phyloP scores from a whole-genome alignment of 2,888 invertebrate species.

The Blera fallax region DNA sequence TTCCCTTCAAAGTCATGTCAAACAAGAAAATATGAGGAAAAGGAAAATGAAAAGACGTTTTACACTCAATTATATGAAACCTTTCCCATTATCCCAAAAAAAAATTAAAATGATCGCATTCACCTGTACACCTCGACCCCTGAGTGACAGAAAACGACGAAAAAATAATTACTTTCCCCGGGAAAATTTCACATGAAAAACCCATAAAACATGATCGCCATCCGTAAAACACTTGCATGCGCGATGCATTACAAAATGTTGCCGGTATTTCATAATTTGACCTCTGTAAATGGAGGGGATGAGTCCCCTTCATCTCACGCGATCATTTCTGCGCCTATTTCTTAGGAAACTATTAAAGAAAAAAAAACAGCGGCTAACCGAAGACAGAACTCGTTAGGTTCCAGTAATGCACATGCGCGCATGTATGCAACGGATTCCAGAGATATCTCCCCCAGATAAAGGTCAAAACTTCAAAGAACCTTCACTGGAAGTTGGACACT shows the following conservation, averaged over 20 bases:
- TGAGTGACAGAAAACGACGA: slow-evolving; percentile 52
- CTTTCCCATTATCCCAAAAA: slow-evolving; percentile 19
- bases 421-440: neutral
- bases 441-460: slow-evolving; percentile 50
- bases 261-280: slow-evolving; percentile 58
- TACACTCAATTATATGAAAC: slow-evolving; percentile 70
- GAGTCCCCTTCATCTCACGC: slow-evolving; percentile 48
- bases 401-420: slow-evolving; percentile 47
- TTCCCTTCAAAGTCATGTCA: neutral
- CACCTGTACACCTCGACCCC: slow-evolving; percentile 15
- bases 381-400: neutral
- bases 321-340: slow-evolving; percentile 44
- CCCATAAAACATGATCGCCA: slow-evolving; percentile 64
- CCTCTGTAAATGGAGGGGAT: slow-evolving; percentile 22
- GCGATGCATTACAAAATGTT: slow-evolving; percentile 20
- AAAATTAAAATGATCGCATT: neutral
- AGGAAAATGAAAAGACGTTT: slow-evolving; percentile 42
- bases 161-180: slow-evolving; percentile 58
- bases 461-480: slow-evolving; percentile 46
- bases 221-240: slow-evolving; percentile 53
- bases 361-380: slow-evolving; percentile 18
- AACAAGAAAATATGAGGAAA: slow-evolving; percentile 3
- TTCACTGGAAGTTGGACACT: slow-evolving; percentile 16
- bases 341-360: slow-evolving; percentile 63
- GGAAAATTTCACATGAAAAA: slow-evolving; percentile 19